A percentile compares a stretch with the other conserved stretches of the same genome.
Evolutionary conservation across 2,113 vertebrate genomes (phyloP).

Genomic region (Coturnix japonica): DNA sequence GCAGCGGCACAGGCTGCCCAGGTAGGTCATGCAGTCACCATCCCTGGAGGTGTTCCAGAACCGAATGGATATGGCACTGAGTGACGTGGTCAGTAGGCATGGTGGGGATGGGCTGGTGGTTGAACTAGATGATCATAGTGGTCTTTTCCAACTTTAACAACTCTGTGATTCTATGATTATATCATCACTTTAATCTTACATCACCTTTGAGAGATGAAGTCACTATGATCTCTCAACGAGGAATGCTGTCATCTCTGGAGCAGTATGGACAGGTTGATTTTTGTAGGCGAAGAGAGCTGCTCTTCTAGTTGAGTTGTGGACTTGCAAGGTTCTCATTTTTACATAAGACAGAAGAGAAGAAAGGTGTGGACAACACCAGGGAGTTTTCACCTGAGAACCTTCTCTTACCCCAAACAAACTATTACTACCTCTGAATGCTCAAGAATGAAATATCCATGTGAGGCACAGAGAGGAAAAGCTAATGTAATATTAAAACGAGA

Average conservation of each 20-base stretch:
- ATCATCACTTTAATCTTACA: neutral
- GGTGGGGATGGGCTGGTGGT: too few species aligned
- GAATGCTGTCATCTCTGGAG: neutral
- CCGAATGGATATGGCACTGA: too few species aligned
- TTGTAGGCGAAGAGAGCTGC: neutral
- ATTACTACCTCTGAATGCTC: neutral
- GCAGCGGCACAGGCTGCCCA: too few species aligned
- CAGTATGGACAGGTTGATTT: neutral
- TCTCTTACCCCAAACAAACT: neutral
- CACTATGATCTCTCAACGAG: neutral
- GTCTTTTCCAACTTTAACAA: too few species aligned
- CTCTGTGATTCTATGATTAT: neutral
- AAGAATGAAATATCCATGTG: conserved; percentile 58
- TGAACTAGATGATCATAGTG: too few species aligned
- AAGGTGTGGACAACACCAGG: neutral
- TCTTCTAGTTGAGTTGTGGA: neutral
- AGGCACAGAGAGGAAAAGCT: conserved; percentile 39
- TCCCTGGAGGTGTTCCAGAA: too few species aligned
- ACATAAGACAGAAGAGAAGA: neutral
- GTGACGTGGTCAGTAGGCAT: too few species aligned
- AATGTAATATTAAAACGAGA: conserved; percentile 65
- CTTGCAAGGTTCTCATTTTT: neutral
- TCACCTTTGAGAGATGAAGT: neutral
- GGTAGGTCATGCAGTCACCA: too few species aligned
- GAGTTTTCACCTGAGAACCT: neutral